Percentiles rank a stretch among this genome's conserved stretches.
Evolutionary conservation across 2,113 vertebrate genomes (phyloP).

Genomic region (Vulpes ferrilata): DNA sequence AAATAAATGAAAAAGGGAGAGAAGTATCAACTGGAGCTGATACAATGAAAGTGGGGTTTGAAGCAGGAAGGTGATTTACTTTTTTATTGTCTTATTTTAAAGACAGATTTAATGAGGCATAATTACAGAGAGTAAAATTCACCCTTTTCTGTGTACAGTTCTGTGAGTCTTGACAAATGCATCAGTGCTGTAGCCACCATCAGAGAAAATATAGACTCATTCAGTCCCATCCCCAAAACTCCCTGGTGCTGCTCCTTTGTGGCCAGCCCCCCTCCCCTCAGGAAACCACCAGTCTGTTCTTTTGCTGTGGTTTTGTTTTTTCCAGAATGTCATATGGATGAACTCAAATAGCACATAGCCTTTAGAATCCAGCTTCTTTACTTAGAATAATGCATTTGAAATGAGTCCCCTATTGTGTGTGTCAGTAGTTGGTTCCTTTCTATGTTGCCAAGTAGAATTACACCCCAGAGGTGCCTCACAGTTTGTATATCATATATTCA

Average conservation of each 20-base stretch:
- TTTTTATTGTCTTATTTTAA: conserved; percentile 5
- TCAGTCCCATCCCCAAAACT: background rate
- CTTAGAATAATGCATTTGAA: background rate
- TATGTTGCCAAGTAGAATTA: background rate
- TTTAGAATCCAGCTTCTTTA: background rate
- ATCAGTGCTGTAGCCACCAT: background rate
- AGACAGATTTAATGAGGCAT: background rate
- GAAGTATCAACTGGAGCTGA: background rate
- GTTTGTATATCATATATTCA: background rate
- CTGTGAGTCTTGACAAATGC: background rate
- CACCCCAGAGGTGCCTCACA: background rate
- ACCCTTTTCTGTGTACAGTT: background rate
- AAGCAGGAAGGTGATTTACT: background rate
- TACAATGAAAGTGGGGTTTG: background rate
- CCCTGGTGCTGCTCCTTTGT: background rate
- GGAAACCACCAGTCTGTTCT: background rate
- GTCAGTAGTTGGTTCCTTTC: background rate
- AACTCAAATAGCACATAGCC: too few relatives aligned
- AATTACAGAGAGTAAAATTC: background rate
- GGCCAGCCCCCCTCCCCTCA: background rate
- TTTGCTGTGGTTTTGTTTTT: background rate
- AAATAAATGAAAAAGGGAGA: background rate
- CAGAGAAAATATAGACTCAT: background rate
- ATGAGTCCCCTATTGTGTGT: background rate
- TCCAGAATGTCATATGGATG: background rate